phyloP scores from a whole-genome alignment of 2,113 vertebrate species.

The Bostrychus sinensis region DNA sequence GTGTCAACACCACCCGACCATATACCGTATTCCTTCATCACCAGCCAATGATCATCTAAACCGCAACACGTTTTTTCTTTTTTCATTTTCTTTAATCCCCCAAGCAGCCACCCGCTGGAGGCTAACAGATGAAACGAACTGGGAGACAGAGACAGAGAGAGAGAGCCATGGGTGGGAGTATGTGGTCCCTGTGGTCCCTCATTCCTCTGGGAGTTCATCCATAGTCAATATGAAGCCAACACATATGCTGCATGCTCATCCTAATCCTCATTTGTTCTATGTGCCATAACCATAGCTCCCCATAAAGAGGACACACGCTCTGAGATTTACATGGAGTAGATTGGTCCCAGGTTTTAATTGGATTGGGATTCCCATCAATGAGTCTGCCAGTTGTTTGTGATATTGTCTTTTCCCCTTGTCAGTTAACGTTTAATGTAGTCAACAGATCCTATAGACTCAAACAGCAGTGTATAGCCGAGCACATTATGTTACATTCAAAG shows the following conservation, averaged over 20 bases:
- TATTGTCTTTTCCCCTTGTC: neutral
- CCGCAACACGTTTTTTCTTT: conserved; percentile 12
- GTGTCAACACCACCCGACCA: conserved; percentile 50
- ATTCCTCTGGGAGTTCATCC: conserved; percentile 23
- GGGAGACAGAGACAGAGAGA: conserved; percentile 1
- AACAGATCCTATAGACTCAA: neutral
- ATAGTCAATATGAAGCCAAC: conserved; percentile 13
- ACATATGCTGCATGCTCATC: conserved; percentile 50
- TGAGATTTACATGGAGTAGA: neutral
- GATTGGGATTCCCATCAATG: neutral
- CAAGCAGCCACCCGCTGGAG: conserved; percentile 16
- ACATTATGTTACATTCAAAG: too few species aligned
- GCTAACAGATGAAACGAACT: conserved; percentile 24
- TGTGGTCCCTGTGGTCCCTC: conserved; percentile 13
- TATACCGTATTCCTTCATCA: conserved; percentile 56
- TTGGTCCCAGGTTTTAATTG: neutral
- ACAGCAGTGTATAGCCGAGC: neutral
- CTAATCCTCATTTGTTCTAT: conserved; percentile 26
- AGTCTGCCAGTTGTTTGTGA: neutral
- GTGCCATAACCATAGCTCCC: conserved; percentile 10
- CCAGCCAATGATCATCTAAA: conserved; percentile 49
- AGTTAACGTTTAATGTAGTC: neutral
- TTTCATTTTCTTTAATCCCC: conserved; percentile 25
- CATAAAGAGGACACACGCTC: neutral
- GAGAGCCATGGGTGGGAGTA: conserved; percentile 18